Conservation (phyloP, 2,113 vertebrate genomes). For the Gymnorhina tibicen region DNA sequence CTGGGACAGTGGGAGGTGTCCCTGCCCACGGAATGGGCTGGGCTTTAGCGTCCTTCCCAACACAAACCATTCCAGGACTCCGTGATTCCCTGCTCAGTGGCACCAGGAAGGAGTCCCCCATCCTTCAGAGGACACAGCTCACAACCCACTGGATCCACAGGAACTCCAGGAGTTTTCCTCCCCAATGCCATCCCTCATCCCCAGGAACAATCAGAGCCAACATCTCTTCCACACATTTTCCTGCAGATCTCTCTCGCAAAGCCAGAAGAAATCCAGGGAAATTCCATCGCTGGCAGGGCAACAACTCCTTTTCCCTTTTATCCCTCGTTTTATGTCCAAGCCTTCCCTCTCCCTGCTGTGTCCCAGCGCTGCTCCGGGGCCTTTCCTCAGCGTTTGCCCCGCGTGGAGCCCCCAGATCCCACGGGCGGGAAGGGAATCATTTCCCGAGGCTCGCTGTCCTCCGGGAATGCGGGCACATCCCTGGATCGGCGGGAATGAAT, state of each 20-base stretch:
- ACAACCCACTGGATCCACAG: rapidly evolving
- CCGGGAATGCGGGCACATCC: neutral
- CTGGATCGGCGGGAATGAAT: neutral
- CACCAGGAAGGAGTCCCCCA: neutral
- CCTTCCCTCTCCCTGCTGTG: neutral
- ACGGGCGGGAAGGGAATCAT: neutral
- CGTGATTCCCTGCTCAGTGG: neutral
- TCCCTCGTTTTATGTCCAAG: neutral
- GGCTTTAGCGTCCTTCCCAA: neutral
- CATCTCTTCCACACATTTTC: neutral
- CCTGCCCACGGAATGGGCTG: neutral
- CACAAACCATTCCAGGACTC: neutral
- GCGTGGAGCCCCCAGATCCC: neutral
- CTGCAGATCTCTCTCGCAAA: neutral
- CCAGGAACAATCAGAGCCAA: conserved; percentile 31
- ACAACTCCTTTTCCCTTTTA: neutral
- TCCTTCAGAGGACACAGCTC: neutral
- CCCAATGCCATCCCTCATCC: neutral
- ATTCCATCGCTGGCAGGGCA: rapidly evolving
- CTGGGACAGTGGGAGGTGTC: neutral
- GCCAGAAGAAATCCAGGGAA: neutral
- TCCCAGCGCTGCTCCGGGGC: neutral
- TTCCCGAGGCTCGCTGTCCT: neutral
- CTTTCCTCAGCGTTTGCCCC: neutral
- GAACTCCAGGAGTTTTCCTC: neutral